Evolutionary conservation across 2,113 vertebrate genomes (phyloP), one percentile per base, ranked within the genome.

Genomic region (Callochromis pleurospilus): DNA sequence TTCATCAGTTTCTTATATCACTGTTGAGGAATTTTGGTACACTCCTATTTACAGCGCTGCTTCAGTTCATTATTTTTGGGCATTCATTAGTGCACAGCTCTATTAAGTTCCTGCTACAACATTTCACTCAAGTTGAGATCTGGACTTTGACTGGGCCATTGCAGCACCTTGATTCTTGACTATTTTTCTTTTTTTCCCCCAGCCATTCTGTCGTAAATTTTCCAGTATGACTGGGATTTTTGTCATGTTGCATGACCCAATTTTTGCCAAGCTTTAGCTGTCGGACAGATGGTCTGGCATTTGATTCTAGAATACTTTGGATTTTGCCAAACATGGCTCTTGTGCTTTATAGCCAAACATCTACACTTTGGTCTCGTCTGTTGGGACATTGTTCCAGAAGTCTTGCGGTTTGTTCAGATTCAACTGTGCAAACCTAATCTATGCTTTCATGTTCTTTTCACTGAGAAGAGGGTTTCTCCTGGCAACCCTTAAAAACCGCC

Each of bases 221-320:
- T 47, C 24, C 15, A 47, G 15, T 12, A 4, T 31, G 70, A 11
- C 45, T 49, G 24, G 24, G 15, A 31, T 77, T 29, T 29, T 47
- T 77, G 24, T 49, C 70, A 19, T 31, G 15, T 19, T 5, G 42
- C 9, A 31, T 49, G 42, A 49, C 24, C 6, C 42, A 77, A 8
- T 19, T 77, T 77, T 7, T 31, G 24, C 9, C 42, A 49, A 31
- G 42, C 70, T 2, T 75, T 31, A 75, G 24, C 4, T 77, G 42
- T 31, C 6, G 0, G 70, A 77, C 70, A 77, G 70, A 49, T 77
- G 42, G 24, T 47, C 70, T 49, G 24, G 17, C 24, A 49, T 49
- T 77, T 77, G 24, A 31, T 19, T 77, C 15, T 49, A 31, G 70
- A 77, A 77, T 49, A 49, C 70, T 77, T 49, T 77, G 42, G 70